phyloP scores from a whole-genome alignment of 1,140 invertebrate species.

The Drosophila trapezifrons region DNA sequence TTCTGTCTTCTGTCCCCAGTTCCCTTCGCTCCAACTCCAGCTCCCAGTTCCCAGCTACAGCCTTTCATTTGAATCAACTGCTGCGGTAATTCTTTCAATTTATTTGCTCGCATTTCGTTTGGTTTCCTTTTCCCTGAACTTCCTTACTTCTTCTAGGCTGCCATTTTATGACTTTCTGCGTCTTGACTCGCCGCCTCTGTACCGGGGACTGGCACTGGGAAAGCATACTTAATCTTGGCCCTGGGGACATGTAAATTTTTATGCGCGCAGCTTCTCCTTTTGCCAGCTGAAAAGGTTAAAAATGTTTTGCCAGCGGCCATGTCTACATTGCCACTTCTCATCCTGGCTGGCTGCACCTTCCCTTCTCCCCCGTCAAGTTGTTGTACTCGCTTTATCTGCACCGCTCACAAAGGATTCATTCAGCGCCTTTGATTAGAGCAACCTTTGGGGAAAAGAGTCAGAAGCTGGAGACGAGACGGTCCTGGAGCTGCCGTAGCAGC shows the following conservation, averaged over 20 bases:
- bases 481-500: constrained; percentile 11
- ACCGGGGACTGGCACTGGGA: constrained; percentile 59
- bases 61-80: constrained; percentile 81
- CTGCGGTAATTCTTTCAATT: constrained; percentile 83
- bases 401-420: constrained; percentile 82
- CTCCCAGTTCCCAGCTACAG: constrained; percentile 2
- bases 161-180: constrained; percentile 62
- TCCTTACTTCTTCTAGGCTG: constrained; percentile 36
- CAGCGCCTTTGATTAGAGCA: constrained; percentile 83
- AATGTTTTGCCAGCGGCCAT: constrained; percentile 71
- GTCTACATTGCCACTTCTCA: constrained; percentile 77
- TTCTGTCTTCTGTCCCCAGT: constrained; percentile 25
- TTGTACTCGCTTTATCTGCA: constrained; percentile 72
- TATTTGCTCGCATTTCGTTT: constrained; percentile 71
- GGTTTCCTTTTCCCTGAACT: constrained; percentile 36
- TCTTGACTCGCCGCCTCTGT: constrained; percentile 42
- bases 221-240: constrained; percentile 81
- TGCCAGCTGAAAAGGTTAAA: constrained; percentile 60
- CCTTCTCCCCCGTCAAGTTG: constrained; percentile 14
- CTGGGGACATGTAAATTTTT: constrained; percentile 84
- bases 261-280: constrained; percentile 57
- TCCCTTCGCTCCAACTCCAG: constrained; percentile 12
- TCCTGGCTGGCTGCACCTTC: constrained; percentile 47
- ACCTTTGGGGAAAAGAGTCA: constrained; percentile 67
- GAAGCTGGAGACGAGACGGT: constrained; percentile 3